Conservation (phyloP, 1,140 invertebrate genomes). For the Phymastichus coffea region DNA sequence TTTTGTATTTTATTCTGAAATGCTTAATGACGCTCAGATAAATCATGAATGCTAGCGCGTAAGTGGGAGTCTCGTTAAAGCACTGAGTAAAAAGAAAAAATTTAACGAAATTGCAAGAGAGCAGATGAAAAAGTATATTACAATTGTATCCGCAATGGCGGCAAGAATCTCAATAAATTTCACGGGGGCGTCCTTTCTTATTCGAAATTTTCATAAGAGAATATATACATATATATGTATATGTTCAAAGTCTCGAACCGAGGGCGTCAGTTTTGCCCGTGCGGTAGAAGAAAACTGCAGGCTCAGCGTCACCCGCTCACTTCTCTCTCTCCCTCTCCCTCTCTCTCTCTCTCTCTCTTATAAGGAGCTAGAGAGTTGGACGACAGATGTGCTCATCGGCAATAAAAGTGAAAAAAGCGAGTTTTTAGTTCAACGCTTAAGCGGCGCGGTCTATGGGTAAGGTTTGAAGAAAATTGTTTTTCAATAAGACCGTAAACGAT, state of each 20-base stretch:
- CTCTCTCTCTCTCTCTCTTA: neutral
- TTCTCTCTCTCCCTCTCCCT: neutral
- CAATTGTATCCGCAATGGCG: neutral
- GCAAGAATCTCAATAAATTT: conserved; percentile 40
- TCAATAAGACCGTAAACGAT: conserved; percentile 13
- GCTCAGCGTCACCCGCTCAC: conserved; percentile 28
- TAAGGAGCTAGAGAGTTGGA: conserved; percentile 11
- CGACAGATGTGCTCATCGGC: conserved; percentile 39
- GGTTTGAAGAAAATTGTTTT: conserved; percentile 12
- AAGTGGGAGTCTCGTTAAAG: neutral
- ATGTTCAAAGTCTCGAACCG: no score
- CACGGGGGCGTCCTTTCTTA: conserved; percentile 2
- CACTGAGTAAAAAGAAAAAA: neutral
- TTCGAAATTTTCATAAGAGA: conserved; percentile 49
- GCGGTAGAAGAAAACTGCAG: conserved; percentile 35
- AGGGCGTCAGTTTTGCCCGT: no score
- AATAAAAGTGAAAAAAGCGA: conserved; percentile 39
- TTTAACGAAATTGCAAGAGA: conserved; percentile 9
- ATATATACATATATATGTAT: conserved; percentile 37
- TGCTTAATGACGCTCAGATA: neutral
- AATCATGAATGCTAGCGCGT: neutral
- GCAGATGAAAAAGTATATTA: conserved; percentile 16
- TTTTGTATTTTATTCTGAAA: no score
- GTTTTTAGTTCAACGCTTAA: neutral
- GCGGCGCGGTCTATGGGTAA: conserved; percentile 32